Evolutionary conservation across 2,113 vertebrate species (phyloP), one percentile per base, ranked within the genome.

Genomic region (Gymnocephalus cernua): DNA sequence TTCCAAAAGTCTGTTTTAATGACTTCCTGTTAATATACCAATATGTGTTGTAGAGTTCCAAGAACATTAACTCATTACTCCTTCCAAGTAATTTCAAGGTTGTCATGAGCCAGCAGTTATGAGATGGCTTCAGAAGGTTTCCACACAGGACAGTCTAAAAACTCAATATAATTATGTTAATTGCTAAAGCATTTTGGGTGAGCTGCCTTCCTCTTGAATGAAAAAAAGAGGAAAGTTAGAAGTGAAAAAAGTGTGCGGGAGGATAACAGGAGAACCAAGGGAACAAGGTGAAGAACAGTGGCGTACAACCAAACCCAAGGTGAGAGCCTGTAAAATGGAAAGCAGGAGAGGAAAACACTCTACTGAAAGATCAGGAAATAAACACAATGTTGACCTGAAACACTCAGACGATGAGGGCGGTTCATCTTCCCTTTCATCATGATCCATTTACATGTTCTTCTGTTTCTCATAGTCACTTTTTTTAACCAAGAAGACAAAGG

Each of bases 41-140:
- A 2, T 25, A 16, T 11, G 4, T 8, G 19, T 8, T 23, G 19
- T 3, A 62, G 67, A 38, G 32, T 62, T 48, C 23, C 25, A 13
- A 25, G 10, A 66, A 80, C 47, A 72, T 67, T 53, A 54, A 64
- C 10, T 70, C 14, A 78, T 23, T 57, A 50, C 23, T 59, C 71
- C 48, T 47, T 67, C 15, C 11, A 38, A 61, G 29, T 41, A 23
- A 64, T 66, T 57, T 25, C 73, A 58, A 64, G 45, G 66, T 54
- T 56, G 57, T 76, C 62, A 83, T 35, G n/a, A 45, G 45, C 27
- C 59, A 58, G 61, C 54, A 44, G 56, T 16, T 69, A n/a, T 29
- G 4, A 32, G 8, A 47, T 14, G 19, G 23, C 44, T 48, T 57
- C 47, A 32, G 56, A 58, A 19, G 27, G 16, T 25, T 29, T 15